Base-by-base conservation (phyloP, 2,888 invertebrate species). In the Cremastinae sp. region DNA sequence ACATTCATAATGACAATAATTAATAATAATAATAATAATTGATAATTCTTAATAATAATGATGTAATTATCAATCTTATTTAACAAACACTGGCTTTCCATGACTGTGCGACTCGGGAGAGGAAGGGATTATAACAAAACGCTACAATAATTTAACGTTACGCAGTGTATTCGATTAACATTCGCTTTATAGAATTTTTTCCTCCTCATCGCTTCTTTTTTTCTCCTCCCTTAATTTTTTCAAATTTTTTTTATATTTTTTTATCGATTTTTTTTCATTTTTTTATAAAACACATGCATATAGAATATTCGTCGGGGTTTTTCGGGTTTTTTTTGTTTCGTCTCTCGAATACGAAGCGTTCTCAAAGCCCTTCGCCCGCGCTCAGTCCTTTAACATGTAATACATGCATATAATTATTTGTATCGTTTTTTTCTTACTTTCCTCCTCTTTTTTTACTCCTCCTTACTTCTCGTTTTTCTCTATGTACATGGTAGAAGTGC, bases 11-110 rank as follows among this genome's bases (percentile, higher is more conserved):
- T 55, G 73, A 56, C 47, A 16, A 61, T 55, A 28, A 39, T 62
- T 73, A 66, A 71, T 66, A 59, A 70, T 65, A 58, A 64, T 53
- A 64, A 65, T 65, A 66, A 73, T 59, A 65, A 56, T 56, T 73
- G 43, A 72, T 74, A 55, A 64, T 58, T 75, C 75, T 79, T 82
- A 82, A 80, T 81, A 80, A 79, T 76, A 78, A 81, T 80, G 80
- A 80, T 84, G 82, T 82, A 83, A 78, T 78, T 83, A 83, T 81
- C 74, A 80, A 81, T 79, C 74, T 83, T 83, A 83, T 80, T 79
- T 79, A 83, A 86, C 83, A 82, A 86, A 83, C 83, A 83, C 83
- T 82, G 83, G 83, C 81, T 83, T 78, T 82, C 82, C 79, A 80
- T 81, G 80, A 79, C 80, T 79, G 79, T 79, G 69, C 77, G 75